These are phyloP conservation scores for Stratiomys singularior DNA, from an alignment of 2,888 invertebrate species.

Conservation along the genomic window DNA sequence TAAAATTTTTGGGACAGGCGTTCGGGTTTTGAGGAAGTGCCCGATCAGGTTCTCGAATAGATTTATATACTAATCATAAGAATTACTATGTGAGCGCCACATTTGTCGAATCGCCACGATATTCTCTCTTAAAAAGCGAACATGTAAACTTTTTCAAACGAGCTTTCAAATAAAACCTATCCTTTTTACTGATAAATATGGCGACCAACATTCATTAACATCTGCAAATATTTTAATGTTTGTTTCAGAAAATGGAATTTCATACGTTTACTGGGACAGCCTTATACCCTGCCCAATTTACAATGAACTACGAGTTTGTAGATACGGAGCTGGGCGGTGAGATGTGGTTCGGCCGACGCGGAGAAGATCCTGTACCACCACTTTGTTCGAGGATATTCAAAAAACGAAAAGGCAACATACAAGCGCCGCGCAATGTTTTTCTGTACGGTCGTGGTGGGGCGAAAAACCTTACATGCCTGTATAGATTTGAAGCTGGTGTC, in stretches of 20 bases:
- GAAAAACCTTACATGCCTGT: slow-evolving; percentile 78
- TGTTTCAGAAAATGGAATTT: slow-evolving; percentile 68
- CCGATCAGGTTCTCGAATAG: no score
- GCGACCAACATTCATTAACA: no score
- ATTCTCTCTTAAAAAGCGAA: no score
- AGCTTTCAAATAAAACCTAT: no score
- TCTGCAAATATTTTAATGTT: background rate
- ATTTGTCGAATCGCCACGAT: no score
- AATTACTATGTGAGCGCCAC: no score
- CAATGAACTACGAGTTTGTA: slow-evolving; percentile 83
- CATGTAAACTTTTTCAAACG: no score
- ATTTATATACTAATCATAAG: no score
- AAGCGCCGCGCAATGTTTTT: slow-evolving; percentile 79
- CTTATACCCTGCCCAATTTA: slow-evolving; percentile 79
- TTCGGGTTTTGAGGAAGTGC: no score
- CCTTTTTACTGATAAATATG: no score
- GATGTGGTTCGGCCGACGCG: slow-evolving; percentile 68
- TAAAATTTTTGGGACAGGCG: no score
- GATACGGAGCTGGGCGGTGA: slow-evolving; percentile 82
- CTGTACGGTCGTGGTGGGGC: slow-evolving; percentile 87
- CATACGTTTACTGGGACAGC: slow-evolving; percentile 78
- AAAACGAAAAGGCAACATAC: slow-evolving; percentile 73
- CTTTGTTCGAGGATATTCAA: slow-evolving; percentile 73
- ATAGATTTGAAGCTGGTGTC: slow-evolving; percentile 76
- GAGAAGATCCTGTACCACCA: slow-evolving; percentile 65